phyloP scores from a whole-genome alignment of 2,888 invertebrate species.

The Apodemia mormo region DNA sequence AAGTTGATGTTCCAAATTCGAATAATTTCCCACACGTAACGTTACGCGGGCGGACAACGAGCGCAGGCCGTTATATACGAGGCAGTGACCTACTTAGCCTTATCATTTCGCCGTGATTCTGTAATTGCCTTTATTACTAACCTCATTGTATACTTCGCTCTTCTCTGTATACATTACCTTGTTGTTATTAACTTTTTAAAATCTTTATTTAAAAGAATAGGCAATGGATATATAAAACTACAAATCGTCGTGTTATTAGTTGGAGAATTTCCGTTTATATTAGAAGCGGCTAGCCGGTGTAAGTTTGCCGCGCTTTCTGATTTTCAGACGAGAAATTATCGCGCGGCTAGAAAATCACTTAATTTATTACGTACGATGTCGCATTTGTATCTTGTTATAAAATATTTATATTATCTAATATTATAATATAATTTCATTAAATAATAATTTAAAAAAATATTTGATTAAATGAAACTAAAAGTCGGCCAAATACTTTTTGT shows the following conservation, averaged over 20 bases:
- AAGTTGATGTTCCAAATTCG: constrained; percentile 74
- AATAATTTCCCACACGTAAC: constrained; percentile 82
- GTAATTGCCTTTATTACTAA: constrained; percentile 58
- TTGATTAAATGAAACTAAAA: too few relatives aligned
- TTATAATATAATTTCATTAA: neutral
- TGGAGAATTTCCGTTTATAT: constrained; percentile 36
- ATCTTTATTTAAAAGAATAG: constrained; percentile 22
- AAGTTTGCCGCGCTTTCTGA: constrained; percentile 76
- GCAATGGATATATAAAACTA: constrained; percentile 44
- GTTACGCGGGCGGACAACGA: constrained; percentile 79
- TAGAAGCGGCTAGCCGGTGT: constrained; percentile 37
- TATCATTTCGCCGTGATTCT: constrained; percentile 60
- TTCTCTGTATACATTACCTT: constrained; percentile 38
- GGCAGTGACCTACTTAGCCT: constrained; percentile 76
- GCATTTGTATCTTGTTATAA: constrained; percentile 61
- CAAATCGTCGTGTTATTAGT: constrained; percentile 39
- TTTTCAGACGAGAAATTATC: constrained; percentile 70
- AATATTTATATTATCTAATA: constrained; percentile 45
- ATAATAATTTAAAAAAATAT: too few relatives aligned
- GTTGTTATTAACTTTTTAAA: constrained; percentile 40
- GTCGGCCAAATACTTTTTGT: too few relatives aligned
- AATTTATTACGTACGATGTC: constrained; percentile 65
- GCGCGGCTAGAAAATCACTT: constrained; percentile 69
- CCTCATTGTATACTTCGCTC: constrained; percentile 53
- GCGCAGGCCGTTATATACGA: constrained; percentile 78